These are phyloP conservation scores for Merops nubicus DNA, from an alignment of 2,113 vertebrate species.

Conservation along the genomic window DNA sequence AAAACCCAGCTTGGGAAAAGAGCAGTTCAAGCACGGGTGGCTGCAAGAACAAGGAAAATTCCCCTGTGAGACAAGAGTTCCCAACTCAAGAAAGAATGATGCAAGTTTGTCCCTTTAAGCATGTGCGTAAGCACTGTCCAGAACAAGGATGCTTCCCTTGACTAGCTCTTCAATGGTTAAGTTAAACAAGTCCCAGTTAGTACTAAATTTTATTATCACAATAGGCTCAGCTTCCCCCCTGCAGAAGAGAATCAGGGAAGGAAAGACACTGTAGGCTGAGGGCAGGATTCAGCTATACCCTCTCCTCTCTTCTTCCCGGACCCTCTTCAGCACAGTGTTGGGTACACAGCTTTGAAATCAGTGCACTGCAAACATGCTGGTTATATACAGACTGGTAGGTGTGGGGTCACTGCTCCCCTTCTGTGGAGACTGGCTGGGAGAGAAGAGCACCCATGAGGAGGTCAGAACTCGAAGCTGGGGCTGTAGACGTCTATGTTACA, in stretches of 20 bases:
- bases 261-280: neutral
- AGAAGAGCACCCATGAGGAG: neutral
- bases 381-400: neutral
- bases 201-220: neutral
- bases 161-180: neutral
- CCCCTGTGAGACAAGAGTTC: slow-evolving; percentile 46
- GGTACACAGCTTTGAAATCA: neutral
- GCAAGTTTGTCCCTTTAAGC: slow-evolving; percentile 40
- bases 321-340: neutral
- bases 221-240: neutral
- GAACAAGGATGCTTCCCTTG: neutral
- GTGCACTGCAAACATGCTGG: neutral
- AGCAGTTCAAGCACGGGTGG: neutral
- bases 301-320: neutral
- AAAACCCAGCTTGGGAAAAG: slow-evolving; percentile 38
- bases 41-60: slow-evolving; percentile 38
- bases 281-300: neutral
- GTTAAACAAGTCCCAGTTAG: neutral
- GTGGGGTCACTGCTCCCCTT: neutral
- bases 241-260: neutral
- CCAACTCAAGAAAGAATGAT: slow-evolving; percentile 30
- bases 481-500: neutral
- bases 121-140: neutral
- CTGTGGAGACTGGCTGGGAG: neutral
- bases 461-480: neutral